Evolutionary conservation across 2,797 vertebrate genomes (phyloP).

Genomic region (Eutrigla gurnardus): DNA sequence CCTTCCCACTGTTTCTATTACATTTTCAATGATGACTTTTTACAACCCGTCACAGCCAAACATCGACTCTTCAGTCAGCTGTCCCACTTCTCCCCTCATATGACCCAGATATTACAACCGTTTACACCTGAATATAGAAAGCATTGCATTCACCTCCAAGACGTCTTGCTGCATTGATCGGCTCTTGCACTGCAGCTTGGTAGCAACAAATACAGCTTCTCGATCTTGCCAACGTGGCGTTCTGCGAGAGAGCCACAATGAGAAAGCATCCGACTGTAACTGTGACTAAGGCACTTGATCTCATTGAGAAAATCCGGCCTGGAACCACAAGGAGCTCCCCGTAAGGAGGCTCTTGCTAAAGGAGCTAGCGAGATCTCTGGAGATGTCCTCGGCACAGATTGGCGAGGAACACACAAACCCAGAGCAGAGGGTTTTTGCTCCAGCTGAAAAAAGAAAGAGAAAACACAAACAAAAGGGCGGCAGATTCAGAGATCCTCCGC

Average conservation of each 20-base stretch:
- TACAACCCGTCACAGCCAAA: neutral
- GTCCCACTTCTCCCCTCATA: neutral
- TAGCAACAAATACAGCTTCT: neutral
- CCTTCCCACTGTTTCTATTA: neutral
- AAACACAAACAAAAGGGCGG: slow-evolving; percentile 6
- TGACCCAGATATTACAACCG: neutral
- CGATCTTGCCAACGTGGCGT: slow-evolving; percentile 1
- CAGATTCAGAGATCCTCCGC: slow-evolving; percentile 9
- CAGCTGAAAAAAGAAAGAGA: slow-evolving; percentile 6
- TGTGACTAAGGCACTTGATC: slow-evolving; percentile 24
- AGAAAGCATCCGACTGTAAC: neutral
- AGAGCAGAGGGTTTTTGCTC: slow-evolving; percentile 6
- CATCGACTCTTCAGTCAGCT: neutral
- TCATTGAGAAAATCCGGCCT: slow-evolving; percentile 16
- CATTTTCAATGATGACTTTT: neutral
- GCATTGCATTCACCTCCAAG: neutral
- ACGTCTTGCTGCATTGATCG: neutral
- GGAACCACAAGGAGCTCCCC: slow-evolving; percentile 2
- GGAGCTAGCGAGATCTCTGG: slow-evolving; percentile 25
- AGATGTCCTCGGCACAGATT: slow-evolving; percentile 29
- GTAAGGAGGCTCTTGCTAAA: slow-evolving; percentile 25
- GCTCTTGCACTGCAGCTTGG: neutral
- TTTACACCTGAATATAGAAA: slow-evolving; percentile 1
- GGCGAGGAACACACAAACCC: slow-evolving; percentile 4
- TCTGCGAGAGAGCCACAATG: neutral